Conservation (phyloP, 2,113 vertebrate genomes). For the Lophura nycthemera region DNA sequence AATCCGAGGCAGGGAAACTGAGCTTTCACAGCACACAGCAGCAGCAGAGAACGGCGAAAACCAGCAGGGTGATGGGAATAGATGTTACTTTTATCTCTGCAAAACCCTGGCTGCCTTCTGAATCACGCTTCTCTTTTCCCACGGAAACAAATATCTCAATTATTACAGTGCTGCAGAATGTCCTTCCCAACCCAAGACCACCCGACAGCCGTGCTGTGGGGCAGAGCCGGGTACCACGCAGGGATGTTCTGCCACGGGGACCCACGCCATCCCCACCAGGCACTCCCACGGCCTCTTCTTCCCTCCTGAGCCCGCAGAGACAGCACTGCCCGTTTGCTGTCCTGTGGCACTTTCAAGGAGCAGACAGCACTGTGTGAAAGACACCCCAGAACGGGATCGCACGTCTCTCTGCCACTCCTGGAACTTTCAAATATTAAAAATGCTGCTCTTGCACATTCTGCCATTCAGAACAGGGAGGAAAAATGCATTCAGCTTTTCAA, state of each 20-base stretch:
- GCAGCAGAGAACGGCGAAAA: background rate
- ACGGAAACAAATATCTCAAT: background rate
- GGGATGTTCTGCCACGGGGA: background rate
- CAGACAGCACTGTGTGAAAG: background rate
- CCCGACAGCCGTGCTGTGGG: fast-evolving
- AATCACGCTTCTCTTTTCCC: background rate
- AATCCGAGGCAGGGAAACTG: background rate
- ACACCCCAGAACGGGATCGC: fast-evolving
- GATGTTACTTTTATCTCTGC: background rate
- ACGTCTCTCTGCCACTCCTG: background rate
- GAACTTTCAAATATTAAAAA: background rate
- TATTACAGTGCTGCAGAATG: fast-evolving
- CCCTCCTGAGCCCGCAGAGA: background rate
- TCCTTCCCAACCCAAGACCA: background rate
- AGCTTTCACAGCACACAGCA: background rate
- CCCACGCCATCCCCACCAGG: background rate
- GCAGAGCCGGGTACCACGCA: background rate
- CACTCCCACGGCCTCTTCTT: background rate
- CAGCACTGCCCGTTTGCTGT: background rate
- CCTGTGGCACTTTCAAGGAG: background rate
- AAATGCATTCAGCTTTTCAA: background rate
- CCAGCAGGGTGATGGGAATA: background rate
- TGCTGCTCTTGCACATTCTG: background rate
- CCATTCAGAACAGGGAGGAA: background rate
- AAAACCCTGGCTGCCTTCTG: background rate